Percentiles rank a stretch among this genome's conserved stretches.
These are phyloP conservation scores for Falcunculus frontatus DNA, from an alignment of 2,113 vertebrate species.

Conservation along the genomic window DNA sequence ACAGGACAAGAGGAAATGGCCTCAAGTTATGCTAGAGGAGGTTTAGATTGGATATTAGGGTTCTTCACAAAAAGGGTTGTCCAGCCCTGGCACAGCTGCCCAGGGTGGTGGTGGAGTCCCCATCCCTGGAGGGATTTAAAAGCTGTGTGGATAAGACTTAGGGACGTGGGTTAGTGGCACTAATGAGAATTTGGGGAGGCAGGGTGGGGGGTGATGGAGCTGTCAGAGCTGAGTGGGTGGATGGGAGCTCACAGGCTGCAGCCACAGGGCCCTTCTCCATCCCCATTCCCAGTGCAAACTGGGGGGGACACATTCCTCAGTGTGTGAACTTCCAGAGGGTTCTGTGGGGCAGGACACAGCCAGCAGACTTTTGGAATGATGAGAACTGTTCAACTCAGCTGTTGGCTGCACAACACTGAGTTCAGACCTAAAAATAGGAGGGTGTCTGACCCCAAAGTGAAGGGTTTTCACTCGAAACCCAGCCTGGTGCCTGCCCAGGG, in stretches of 20 bases:
- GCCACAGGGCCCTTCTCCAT: neutral
- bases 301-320: neutral
- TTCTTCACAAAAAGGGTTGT: neutral
- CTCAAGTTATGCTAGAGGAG: neutral
- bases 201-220: neutral
- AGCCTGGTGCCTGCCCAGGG: neutral
- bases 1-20: neutral
- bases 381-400: neutral
- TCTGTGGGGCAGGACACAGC: neutral
- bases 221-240: neutral
- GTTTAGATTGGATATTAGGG: neutral
- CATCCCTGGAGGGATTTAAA: neutral
- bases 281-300: neutral
- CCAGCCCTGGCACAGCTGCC: neutral
- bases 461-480: conserved; percentile 26
- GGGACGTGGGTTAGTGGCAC: neutral
- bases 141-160: accelerated
- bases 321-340: neutral
- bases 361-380: neutral
- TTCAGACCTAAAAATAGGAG: conserved; percentile 48
- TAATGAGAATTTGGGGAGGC: neutral
- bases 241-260: neutral
- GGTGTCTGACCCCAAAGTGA: conserved; percentile 11
- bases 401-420: neutral
- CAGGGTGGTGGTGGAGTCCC: neutral